Percentiles rank a stretch among this genome's conserved stretches.
These are phyloP conservation scores for Tipula confusa DNA, from an alignment of 2,888 invertebrate species.

Conservation along the genomic window DNA sequence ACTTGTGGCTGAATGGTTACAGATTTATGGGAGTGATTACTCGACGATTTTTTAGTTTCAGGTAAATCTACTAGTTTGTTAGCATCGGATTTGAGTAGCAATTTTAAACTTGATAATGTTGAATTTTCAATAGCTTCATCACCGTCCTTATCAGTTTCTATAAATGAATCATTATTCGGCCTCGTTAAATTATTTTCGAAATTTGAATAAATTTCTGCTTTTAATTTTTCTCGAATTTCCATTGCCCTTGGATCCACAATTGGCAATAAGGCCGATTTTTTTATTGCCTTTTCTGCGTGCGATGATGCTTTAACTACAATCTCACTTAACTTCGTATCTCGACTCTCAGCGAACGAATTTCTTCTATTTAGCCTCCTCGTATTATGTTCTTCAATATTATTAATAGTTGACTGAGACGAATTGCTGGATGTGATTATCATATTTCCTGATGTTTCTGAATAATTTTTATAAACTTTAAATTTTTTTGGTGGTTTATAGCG, in stretches of 20 bases:
- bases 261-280: not conserved
- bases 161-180: not conserved
- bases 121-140: not conserved
- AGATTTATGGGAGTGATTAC: not conserved
- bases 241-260: not conserved
- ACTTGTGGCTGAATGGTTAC: not conserved
- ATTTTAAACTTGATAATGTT: not conserved
- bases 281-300: not conserved
- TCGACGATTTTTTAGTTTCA: not conserved
- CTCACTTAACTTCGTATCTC: not conserved
- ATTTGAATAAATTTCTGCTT: not conserved
- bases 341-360: not conserved
- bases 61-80: not conserved
- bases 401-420: not conserved
- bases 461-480: constrained; percentile 32
- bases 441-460: not conserved
- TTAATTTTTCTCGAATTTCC: constrained; percentile 27
- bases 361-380: not conserved
- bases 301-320: not conserved
- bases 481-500: constrained; percentile 31
- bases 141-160: not conserved
- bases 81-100: not conserved
- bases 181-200: not conserved
- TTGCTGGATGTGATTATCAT: not conserved
- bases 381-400: not conserved